Conservation (phyloP, 2,888 invertebrate genomes). For the Hecatera dysodea region DNA sequence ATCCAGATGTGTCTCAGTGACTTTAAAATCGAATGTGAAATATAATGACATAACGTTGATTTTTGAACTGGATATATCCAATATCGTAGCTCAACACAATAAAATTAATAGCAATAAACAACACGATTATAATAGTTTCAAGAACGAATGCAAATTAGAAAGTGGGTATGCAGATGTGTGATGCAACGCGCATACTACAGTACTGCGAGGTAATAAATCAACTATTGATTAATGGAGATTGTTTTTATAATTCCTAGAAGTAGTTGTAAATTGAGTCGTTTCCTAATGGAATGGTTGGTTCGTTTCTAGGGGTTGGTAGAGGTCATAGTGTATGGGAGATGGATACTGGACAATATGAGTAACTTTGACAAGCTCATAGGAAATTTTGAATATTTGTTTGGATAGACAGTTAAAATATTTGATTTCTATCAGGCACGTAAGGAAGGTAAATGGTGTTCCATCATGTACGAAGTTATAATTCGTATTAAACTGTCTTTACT, state of each 20-base stretch:
- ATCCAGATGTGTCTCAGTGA: not conserved
- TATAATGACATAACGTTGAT: not conserved
- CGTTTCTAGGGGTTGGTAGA: not conserved
- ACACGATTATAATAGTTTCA: slow-evolving; percentile 50
- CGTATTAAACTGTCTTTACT: no score
- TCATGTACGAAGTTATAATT: no score
- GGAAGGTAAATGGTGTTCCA: no score
- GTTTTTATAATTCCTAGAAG: slow-evolving; percentile 38
- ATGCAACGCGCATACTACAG: slow-evolving; percentile 44
- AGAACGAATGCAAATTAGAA: slow-evolving; percentile 55
- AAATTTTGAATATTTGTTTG: no score
- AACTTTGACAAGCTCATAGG: no score
- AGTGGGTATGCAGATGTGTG: slow-evolving; percentile 52
- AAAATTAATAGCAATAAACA: not conserved
- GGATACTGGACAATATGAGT: not conserved
- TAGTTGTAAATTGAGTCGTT: slow-evolving; percentile 45
- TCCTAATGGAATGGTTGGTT: slow-evolving; percentile 24
- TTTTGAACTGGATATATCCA: not conserved
- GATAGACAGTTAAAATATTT: no score
- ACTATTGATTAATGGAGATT: slow-evolving; percentile 47
- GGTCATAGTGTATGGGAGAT: not conserved
- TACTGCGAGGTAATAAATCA: slow-evolving; percentile 25
- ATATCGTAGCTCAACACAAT: not conserved
- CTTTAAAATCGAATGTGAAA: not conserved
- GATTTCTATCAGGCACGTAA: no score